A percentile compares a stretch with the other conserved stretches of the same genome.
Evolutionary conservation across 2,113 vertebrate species (phyloP).

Genomic region (Atlantisia rogersi): DNA sequence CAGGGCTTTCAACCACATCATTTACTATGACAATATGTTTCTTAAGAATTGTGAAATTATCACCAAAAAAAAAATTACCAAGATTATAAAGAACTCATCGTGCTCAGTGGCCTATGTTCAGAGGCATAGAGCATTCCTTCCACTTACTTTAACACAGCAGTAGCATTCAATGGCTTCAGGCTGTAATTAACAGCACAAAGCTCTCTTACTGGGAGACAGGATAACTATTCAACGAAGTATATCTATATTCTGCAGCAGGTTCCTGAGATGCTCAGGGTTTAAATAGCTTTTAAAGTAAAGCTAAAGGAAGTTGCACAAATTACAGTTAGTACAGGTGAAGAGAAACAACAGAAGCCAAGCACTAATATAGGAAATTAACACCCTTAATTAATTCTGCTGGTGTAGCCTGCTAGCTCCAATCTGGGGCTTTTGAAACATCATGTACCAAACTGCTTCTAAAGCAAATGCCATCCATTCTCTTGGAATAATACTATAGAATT

Average conservation of each 20-base stretch:
- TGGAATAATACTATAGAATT: neutral
- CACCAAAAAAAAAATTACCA: neutral
- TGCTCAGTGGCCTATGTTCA: slow-evolving; percentile 29
- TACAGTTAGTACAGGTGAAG: slow-evolving; percentile 30
- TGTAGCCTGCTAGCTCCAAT: neutral
- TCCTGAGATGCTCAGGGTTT: slow-evolving; percentile 19
- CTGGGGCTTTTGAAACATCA: neutral
- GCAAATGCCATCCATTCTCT: neutral
- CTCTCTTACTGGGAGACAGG: slow-evolving; percentile 58
- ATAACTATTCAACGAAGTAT: slow-evolving; percentile 53
- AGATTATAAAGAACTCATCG: slow-evolving; percentile 39
- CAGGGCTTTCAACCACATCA: slow-evolving; percentile 12
- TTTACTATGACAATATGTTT: slow-evolving; percentile 55
- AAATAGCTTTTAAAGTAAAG: slow-evolving; percentile 48
- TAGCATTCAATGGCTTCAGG: slow-evolving; percentile 49
- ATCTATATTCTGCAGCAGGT: slow-evolving; percentile 52
- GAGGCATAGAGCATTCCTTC: slow-evolving; percentile 30
- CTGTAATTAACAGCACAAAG: slow-evolving; percentile 69
- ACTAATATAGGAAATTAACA: slow-evolving; percentile 45
- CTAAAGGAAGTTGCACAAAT: slow-evolving; percentile 43
- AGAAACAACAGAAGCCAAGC: slow-evolving; percentile 31
- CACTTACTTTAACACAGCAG: slow-evolving; percentile 62
- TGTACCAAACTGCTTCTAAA: neutral
- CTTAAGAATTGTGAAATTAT: slow-evolving; percentile 52
- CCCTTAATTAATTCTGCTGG: slow-evolving; percentile 44